phyloP scores from a whole-genome alignment of 2,113 vertebrate genomes.

The Pangasianodon gigas region DNA sequence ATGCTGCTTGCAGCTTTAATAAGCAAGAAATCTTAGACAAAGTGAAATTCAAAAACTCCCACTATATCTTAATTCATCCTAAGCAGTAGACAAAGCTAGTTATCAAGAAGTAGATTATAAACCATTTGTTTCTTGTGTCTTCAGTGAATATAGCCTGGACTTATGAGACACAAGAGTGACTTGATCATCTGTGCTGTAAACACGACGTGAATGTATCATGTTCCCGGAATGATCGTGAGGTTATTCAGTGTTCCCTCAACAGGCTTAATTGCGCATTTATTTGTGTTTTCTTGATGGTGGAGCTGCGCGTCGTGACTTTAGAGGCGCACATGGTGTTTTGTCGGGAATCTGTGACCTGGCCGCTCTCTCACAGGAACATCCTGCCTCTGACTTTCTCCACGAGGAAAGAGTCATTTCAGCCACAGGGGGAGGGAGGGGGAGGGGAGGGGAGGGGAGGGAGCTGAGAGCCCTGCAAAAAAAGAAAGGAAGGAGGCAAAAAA shows the following conservation, averaged over 20 bases:
- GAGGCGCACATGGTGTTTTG: conserved; percentile 30
- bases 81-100: too few relatives aligned
- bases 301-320: conserved; percentile 45
- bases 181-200: neutral
- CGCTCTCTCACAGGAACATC: neutral
- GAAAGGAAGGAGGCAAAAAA: conserved; percentile 34
- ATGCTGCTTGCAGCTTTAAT: too few relatives aligned
- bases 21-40: too few relatives aligned
- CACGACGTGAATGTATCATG: neutral
- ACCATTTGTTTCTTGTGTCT: too few relatives aligned
- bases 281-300: conserved; percentile 6
- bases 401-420: too few relatives aligned
- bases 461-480: conserved; percentile 39
- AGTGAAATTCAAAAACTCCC: too few relatives aligned
- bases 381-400: neutral
- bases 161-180: neutral
- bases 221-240: conserved; percentile 37
- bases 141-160: neutral
- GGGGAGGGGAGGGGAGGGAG: conserved; percentile 13
- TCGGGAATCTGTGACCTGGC: neutral
- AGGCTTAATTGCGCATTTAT: conserved; percentile 8
- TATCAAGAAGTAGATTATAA: too few relatives aligned
- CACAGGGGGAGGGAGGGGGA: too few relatives aligned
- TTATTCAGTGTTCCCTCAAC: conserved; percentile 1
- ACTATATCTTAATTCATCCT: too few relatives aligned